These are phyloP conservation scores for Eupithecia subumbrata DNA, from an alignment of 2,888 invertebrate genomes.

Conservation along the genomic window DNA sequence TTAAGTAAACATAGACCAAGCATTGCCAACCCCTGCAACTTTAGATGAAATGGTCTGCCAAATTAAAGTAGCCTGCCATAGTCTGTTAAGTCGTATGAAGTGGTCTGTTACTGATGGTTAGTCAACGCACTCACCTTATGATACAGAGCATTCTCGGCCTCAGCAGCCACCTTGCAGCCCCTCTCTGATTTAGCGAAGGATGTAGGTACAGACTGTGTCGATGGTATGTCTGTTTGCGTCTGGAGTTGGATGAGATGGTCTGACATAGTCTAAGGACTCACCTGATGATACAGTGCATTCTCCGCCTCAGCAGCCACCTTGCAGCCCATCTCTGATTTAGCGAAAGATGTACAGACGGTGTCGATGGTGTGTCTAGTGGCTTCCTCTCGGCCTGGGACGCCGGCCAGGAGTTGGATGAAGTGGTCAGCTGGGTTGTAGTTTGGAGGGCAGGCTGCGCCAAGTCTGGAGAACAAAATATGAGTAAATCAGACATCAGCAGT, in stretches of 20 bases:
- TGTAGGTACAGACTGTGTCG: slow-evolving; percentile 88
- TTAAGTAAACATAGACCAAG: not conserved
- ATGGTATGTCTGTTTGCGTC: slow-evolving; percentile 90
- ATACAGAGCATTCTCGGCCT: slow-evolving; percentile 80
- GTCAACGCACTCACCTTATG: slow-evolving; percentile 58
- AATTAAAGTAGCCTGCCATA: too few species aligned
- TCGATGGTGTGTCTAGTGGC: slow-evolving; percentile 91
- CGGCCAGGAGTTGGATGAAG: slow-evolving; percentile 94
- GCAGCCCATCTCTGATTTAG: slow-evolving; percentile 85
- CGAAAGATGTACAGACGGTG: slow-evolving; percentile 91
- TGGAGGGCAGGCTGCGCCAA: slow-evolving; percentile 92
- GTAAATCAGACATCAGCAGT: not conserved
- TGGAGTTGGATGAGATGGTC: slow-evolving; percentile 96
- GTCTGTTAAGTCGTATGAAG: not conserved
- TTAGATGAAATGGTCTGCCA: too few species aligned
- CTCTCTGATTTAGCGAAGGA: slow-evolving; percentile 87
- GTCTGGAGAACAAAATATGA: slow-evolving; percentile 69
- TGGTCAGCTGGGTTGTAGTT: slow-evolving; percentile 98
- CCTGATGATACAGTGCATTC: slow-evolving; percentile 73
- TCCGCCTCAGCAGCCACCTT: slow-evolving; percentile 85
- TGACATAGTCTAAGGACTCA: slow-evolving; percentile 72
- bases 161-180: too few species aligned
- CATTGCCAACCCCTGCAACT: not conserved
- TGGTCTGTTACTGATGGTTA: too few species aligned
- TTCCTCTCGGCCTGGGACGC: slow-evolving; percentile 92